Conservation (phyloP, 2,888 invertebrate species). For the Yponomeuta evonymella region DNA sequence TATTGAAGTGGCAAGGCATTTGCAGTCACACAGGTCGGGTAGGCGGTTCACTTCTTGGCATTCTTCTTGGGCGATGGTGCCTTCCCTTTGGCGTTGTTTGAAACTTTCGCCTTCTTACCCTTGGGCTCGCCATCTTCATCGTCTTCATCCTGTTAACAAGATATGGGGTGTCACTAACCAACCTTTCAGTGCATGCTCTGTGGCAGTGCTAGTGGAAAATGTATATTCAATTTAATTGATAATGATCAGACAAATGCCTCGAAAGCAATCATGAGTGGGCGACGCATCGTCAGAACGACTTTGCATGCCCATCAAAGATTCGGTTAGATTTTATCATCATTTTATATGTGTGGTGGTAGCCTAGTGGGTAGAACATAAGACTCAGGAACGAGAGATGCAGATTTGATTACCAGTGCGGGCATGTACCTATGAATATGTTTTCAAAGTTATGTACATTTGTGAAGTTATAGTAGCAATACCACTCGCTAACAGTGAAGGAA, state of each 20-base stretch:
- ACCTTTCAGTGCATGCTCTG: neutral
- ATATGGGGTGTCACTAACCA: conserved; percentile 15
- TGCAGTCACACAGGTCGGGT: conserved; percentile 22
- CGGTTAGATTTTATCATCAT: conserved; percentile 62
- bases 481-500: too few species aligned
- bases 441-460: too few species aligned
- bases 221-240: conserved; percentile 11
- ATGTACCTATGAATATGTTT: too few species aligned
- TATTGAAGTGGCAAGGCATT: conserved; percentile 18
- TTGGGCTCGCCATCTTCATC: conserved; percentile 87
- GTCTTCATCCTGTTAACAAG: conserved; percentile 75
- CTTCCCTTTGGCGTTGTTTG: conserved; percentile 82
- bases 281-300: conserved; percentile 59
- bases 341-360: neutral
- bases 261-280: conserved; percentile 50
- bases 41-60: conserved; percentile 67
- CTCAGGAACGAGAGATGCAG: too few species aligned
- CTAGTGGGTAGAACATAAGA: too few species aligned
- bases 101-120: conserved; percentile 85
- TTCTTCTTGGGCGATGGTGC: conserved; percentile 83
- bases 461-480: too few species aligned
- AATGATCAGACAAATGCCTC: conserved; percentile 74
- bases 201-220: neutral
- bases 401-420: too few species aligned
- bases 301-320: conserved; percentile 49